Evolutionary conservation across 2,113 vertebrate genomes (phyloP), one percentile per base, ranked within the genome.

Genomic region (Narcine bancroftii): DNA sequence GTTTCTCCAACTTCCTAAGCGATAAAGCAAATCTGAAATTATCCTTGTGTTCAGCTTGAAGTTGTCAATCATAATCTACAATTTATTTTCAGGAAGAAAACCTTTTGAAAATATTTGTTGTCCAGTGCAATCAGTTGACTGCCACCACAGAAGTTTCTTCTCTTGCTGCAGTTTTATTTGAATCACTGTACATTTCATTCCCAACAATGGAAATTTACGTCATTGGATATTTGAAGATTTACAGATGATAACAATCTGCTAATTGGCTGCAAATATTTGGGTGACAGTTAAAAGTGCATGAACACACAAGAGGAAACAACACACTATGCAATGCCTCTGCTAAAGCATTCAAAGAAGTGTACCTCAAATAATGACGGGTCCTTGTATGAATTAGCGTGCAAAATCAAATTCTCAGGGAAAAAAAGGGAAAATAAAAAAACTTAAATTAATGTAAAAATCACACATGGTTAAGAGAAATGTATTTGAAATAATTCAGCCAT

Each of bases 371-470:
- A 95, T 93, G 95, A 95, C 6, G 93, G 94, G 94, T 97, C 96
- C 96, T 96, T 97, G 95, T 97, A 98, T 13, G 96, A 95, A 95
- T 94, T 96, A 94, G 95, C 95, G 96, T 97, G 96, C 94, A 98
- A 97, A 96, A 98, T 96, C 93, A 96, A 95, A 96, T 98, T 97
- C 97, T 98, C 95, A 95, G 97, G 96, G 95, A 96, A 92, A 94
- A 92, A 65, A 76, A 83, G 42, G 71, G 73, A 26, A 81, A 81
- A 2, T 65, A 66, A 65, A 45, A 63, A 60, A 19, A 36, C 66
- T 76, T 92, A 45, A 77, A 92, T 72, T 21, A 33, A 53, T 26
- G 42, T 6, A 0, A 39, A 21, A 83, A 92, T 63, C 36, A 85
- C 50, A 13, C 45, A 93, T 92, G 45, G 39, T 33, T 24, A 42